A percentile compares a stretch with the other conserved stretches of the same genome.
These are phyloP conservation scores for Drosophila prolongata DNA, from an alignment of 2,888 invertebrate genomes.

Conservation along the genomic window DNA sequence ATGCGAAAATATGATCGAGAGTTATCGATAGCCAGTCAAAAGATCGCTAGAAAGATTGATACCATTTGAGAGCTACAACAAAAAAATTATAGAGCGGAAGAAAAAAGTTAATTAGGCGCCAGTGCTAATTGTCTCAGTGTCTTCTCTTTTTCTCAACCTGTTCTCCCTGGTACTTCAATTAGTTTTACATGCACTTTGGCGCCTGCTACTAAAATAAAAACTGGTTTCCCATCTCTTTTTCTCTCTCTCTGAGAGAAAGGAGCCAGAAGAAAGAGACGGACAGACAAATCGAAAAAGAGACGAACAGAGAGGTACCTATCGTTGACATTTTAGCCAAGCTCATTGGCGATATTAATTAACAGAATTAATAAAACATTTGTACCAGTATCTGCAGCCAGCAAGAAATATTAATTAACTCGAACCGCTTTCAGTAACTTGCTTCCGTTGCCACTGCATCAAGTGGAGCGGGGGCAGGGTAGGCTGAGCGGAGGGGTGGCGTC, in stretches of 20 bases:
- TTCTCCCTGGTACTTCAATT: slow-evolving; percentile 58
- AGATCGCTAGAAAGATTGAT: slow-evolving; percentile 4
- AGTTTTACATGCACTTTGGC: slow-evolving; percentile 75
- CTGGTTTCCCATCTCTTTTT: slow-evolving; percentile 45
- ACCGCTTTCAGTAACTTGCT: slow-evolving; percentile 51
- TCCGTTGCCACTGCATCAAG: slow-evolving; percentile 30
- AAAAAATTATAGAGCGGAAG: neutral
- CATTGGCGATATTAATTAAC: slow-evolving; percentile 75
- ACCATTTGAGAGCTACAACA: slow-evolving; percentile 17
- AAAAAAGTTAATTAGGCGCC: slow-evolving; percentile 64
- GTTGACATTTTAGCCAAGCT: slow-evolving; percentile 66
- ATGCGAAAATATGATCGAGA: slow-evolving; percentile 42
- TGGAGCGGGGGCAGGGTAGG: neutral
- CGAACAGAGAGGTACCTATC: slow-evolving; percentile 31
- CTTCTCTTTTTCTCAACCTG: slow-evolving; percentile 57
- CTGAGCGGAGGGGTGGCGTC: slow-evolving; percentile 5
- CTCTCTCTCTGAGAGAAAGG: slow-evolving; percentile 12
- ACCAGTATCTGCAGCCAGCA: slow-evolving; percentile 33
- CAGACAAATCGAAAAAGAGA: neutral
- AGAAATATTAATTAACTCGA: slow-evolving; percentile 76
- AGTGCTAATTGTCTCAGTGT: slow-evolving; percentile 41
- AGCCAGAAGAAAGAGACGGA: slow-evolving; percentile 39
- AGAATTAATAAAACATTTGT: slow-evolving; percentile 79
- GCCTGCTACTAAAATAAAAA: slow-evolving; percentile 61
- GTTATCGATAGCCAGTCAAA: slow-evolving; percentile 32